These are phyloP conservation scores for Smutsia temminckii DNA, from an alignment of 2,797 vertebrate genomes.

Conservation along the genomic window DNA sequence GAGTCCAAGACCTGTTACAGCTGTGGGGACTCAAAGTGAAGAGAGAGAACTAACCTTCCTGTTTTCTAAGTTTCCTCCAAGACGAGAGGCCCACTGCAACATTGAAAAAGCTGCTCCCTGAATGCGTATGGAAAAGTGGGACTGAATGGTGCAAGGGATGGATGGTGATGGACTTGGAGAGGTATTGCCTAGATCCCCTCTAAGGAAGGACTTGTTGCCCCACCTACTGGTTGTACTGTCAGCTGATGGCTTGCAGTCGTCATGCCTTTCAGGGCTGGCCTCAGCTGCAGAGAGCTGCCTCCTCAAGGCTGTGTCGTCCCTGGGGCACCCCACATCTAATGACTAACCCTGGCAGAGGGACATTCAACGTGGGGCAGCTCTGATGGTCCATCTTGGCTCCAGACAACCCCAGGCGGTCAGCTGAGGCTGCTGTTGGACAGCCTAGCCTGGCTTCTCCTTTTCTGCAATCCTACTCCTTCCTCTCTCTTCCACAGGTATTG, in stretches of 20 bases:
- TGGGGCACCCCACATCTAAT: not conserved
- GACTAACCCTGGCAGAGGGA: not conserved
- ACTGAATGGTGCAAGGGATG: not conserved
- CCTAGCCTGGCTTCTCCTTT: not conserved
- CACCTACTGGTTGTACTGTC: not conserved
- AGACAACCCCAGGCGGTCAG: not conserved
- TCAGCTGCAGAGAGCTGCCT: not conserved
- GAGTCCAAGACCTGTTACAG: not conserved
- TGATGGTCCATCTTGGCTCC: not conserved
- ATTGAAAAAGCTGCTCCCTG: not conserved
- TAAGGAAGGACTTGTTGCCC: not conserved
- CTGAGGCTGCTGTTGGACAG: not conserved
- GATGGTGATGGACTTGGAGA: not conserved
- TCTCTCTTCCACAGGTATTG: not conserved
- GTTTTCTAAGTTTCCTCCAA: not conserved
- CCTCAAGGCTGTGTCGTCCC: not conserved
- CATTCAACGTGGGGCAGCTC: not conserved
- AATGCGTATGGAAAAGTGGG: not conserved
- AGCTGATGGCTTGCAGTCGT: not conserved
- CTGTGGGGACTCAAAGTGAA: not conserved
- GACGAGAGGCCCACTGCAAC: not conserved
- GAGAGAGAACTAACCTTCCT: not conserved
- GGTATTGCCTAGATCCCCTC: too few relatives aligned
- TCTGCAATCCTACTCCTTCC: not conserved
- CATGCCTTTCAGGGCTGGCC: not conserved